Evolutionary conservation across 2,888 invertebrate genomes (phyloP).

Genomic region (Sialis fuliginosa): DNA sequence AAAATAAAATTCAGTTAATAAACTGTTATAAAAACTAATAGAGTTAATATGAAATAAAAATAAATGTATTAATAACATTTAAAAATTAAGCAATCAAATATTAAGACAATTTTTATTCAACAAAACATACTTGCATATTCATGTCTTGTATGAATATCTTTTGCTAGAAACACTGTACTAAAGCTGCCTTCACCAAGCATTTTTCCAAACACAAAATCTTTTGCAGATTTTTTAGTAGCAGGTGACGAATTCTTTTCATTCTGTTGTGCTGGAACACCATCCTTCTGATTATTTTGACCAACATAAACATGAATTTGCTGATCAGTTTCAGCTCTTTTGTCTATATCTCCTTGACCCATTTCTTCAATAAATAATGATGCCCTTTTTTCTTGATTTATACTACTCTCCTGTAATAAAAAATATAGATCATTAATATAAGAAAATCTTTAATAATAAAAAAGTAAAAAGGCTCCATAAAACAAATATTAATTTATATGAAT

Average conservation of each 20-base stretch:
- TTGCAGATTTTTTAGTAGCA: constrained; percentile 50
- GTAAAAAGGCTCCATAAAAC: too few species aligned
- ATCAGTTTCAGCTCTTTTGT: background rate
- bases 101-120: background rate
- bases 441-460: too few species aligned
- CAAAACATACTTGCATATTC: constrained; percentile 86
- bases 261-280: background rate
- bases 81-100: background rate
- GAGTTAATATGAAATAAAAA: background rate
- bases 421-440: too few species aligned
- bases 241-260: constrained; percentile 1
- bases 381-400: too few species aligned
- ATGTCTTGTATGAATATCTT: constrained; percentile 72
- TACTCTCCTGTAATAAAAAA: too few species aligned
- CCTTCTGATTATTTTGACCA: too few species aligned
- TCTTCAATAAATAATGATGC: background rate
- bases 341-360: background rate
- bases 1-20: constrained; percentile 20
- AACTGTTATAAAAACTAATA: background rate
- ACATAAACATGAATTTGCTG: background rate
- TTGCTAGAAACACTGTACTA: constrained; percentile 86
- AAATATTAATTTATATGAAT: too few species aligned
- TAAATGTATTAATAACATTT: background rate
- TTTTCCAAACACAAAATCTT: constrained; percentile 90
- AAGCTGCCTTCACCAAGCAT: constrained; percentile 95